A percentile compares a stretch with the other conserved stretches of the same genome.
Evolutionary conservation across 2,113 vertebrate genomes (phyloP).

Genomic region (Typhlomys cinereus): DNA sequence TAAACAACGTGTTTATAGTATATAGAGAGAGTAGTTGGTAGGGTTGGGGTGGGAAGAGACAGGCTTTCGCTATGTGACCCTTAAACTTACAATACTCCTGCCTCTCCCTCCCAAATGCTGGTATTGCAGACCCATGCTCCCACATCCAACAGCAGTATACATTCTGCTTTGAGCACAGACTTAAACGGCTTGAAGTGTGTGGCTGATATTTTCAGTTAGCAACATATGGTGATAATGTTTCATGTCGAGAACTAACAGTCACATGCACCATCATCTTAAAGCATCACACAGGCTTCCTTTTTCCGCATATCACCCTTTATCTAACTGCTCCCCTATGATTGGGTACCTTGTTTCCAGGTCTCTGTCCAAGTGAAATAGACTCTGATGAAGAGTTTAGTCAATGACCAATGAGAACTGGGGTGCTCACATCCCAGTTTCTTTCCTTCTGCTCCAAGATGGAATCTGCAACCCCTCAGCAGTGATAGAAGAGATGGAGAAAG

Average conservation of each 20-base stretch:
- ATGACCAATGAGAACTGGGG: neutral
- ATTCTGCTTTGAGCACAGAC: neutral
- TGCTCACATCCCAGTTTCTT: neutral
- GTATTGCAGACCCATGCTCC: too few relatives aligned
- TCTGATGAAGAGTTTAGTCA: neutral
- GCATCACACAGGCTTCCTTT: neutral
- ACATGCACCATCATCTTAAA: neutral
- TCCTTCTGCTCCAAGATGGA: neutral
- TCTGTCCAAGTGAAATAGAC: neutral
- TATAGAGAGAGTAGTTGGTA: neutral
- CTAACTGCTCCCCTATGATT: neutral
- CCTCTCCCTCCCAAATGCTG: too few relatives aligned
- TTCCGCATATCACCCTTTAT: neutral
- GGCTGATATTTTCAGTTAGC: neutral
- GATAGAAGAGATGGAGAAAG: neutral
- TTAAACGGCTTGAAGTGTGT: neutral
- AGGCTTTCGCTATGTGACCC: too few relatives aligned
- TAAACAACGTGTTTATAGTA: neutral
- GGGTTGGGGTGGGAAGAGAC: too few relatives aligned
- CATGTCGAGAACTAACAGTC: neutral
- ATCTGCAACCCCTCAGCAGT: neutral
- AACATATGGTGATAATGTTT: neutral
- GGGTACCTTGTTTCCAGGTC: neutral
- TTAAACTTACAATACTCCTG: too few relatives aligned
- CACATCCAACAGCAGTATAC: neutral